These are phyloP conservation scores for Hyles lineata DNA, from an alignment of 2,888 invertebrate species.

Conservation along the genomic window DNA sequence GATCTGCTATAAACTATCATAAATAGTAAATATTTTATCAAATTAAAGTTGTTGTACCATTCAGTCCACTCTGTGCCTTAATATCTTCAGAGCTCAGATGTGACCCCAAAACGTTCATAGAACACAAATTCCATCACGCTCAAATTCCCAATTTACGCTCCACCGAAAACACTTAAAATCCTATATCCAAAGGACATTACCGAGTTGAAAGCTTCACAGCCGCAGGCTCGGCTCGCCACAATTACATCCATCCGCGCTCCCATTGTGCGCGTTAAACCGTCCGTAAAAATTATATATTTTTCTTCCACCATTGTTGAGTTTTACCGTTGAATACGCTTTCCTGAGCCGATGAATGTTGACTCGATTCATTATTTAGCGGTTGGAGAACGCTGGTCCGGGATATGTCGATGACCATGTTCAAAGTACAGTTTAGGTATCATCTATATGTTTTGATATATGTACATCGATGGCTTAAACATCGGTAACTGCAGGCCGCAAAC, in stretches of 20 bases:
- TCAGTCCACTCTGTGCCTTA: too few relatives aligned
- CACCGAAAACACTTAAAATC: slow-evolving; percentile 9
- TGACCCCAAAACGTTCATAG: not conserved
- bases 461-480: too few relatives aligned
- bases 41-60: too few relatives aligned
- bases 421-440: too few relatives aligned
- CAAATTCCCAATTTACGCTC: not conserved
- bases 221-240: slow-evolving; percentile 31
- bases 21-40: too few relatives aligned
- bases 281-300: slow-evolving; percentile 15
- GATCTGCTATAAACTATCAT: too few relatives aligned
- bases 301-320: slow-evolving; percentile 16
- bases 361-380: not conserved
- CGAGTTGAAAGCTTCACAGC: slow-evolving; percentile 25
- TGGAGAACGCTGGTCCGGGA: not conserved
- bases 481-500: too few relatives aligned
- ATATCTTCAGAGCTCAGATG: not conserved
- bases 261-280: slow-evolving; percentile 16
- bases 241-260: slow-evolving; percentile 31
- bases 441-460: too few relatives aligned
- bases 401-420: not conserved
- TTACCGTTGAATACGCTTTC: not conserved
- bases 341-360: not conserved
- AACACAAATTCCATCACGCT: not conserved
- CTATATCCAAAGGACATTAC: slow-evolving; percentile 20